Evolutionary conservation across 2,113 vertebrate species (phyloP).

Genomic region (Suricata suricatta): DNA sequence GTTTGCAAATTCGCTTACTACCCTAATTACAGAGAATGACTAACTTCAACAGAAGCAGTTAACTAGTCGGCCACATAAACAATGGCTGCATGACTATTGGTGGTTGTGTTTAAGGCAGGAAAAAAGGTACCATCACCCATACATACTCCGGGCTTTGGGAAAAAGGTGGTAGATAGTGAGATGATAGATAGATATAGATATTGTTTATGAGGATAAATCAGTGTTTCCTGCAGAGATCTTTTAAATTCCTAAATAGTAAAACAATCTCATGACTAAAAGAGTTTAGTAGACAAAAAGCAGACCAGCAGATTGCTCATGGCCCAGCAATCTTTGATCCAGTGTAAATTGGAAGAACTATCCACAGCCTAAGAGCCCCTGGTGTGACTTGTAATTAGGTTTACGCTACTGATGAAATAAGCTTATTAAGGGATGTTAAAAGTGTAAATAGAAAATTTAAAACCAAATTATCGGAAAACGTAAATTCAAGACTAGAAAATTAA

Average conservation of each 20-base stretch:
- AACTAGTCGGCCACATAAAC: neutral
- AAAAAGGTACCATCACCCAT: neutral
- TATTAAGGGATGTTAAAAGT: slow-evolving; percentile 78
- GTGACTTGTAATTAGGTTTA: slow-evolving; percentile 80
- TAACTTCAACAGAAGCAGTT: neutral
- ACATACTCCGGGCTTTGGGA: neutral
- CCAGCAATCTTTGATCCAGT: slow-evolving; percentile 17
- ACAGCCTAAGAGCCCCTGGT: slow-evolving; percentile 72
- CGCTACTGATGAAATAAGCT: slow-evolving; percentile 77
- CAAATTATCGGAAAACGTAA: slow-evolving; percentile 78
- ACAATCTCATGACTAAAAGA: neutral
- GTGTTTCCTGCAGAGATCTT: neutral
- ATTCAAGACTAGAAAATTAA: slow-evolving; percentile 76
- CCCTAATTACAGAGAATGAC: neutral
- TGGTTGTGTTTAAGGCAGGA: neutral
- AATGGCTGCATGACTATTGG: neutral
- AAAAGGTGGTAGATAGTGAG: neutral
- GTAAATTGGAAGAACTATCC: slow-evolving; percentile 5
- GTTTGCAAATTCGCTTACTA: neutral
- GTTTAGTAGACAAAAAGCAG: neutral
- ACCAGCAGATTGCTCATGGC: neutral
- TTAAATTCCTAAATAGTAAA: neutral
- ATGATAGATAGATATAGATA: neutral
- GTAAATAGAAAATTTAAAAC: slow-evolving; percentile 78
- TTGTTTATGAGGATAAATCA: neutral